Percentiles rank a stretch among this genome's conserved stretches.
phyloP scores from a whole-genome alignment of 1,140 invertebrate genomes.

The Lethrus apterus region DNA sequence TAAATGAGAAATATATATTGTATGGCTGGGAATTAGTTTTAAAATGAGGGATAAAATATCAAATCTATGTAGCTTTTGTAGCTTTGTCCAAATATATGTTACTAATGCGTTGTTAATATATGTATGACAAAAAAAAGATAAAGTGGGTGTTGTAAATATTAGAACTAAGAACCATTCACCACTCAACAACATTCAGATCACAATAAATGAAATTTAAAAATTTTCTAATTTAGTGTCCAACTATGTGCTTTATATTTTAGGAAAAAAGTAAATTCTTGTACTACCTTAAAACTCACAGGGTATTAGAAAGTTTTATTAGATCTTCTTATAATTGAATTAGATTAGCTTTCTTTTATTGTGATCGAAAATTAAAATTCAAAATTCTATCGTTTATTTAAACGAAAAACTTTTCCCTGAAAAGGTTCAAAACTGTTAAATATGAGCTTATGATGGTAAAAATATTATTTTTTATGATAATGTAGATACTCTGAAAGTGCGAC shows the following conservation, averaged over 20 bases:
- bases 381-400: background rate
- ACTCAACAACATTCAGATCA: background rate
- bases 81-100: conserved; percentile 16
- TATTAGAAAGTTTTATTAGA: conserved; percentile 14
- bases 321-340: conserved; percentile 1
- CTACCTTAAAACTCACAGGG: conserved; percentile 16
- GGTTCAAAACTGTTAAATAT: too few relatives aligned
- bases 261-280: conserved; percentile 6
- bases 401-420: too few relatives aligned
- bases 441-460: too few relatives aligned
- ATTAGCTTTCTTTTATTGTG: conserved; percentile 17
- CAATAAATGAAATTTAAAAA: conserved; percentile 6
- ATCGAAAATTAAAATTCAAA: background rate
- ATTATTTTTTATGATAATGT: too few relatives aligned
- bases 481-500: background rate
- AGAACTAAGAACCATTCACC: background rate
- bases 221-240: background rate
- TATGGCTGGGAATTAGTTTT: conserved; percentile 16
- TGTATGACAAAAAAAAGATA: background rate
- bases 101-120: conserved; percentile 6
- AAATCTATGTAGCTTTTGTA: conserved; percentile 20
- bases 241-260: conserved; percentile 7
- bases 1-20: conserved; percentile 3
- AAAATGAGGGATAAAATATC: conserved; percentile 9
- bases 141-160: conserved; percentile 14